A percentile compares a stretch with the other conserved stretches of the same genome.
These are phyloP conservation scores for Andrena trimmerana DNA, from an alignment of 2,888 invertebrate species.

Conservation along the genomic window DNA sequence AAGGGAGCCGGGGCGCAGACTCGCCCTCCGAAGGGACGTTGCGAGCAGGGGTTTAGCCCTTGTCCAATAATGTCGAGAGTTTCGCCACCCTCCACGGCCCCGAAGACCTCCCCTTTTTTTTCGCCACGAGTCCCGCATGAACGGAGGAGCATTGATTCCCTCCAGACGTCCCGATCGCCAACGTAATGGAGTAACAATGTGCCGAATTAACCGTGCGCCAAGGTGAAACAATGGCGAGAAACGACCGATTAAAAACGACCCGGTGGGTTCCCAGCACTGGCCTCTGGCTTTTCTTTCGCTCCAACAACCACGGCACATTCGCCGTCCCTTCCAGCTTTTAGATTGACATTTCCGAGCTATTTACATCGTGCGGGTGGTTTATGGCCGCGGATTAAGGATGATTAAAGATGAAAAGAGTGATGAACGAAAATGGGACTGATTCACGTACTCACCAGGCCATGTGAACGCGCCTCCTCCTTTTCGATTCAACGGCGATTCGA, in stretches of 20 bases:
- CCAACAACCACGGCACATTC: slow-evolving; percentile 45
- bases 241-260: slow-evolving; percentile 42
- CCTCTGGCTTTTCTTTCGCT: slow-evolving; percentile 13
- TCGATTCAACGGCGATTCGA: slow-evolving; percentile 58
- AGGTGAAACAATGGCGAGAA: slow-evolving; percentile 36
- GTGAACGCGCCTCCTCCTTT: slow-evolving; percentile 65
- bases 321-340: slow-evolving; percentile 70
- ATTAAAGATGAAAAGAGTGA: slow-evolving; percentile 74
- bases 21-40: slow-evolving; percentile 33
- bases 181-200: slow-evolving; percentile 59
- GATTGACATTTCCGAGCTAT: slow-evolving; percentile 74
- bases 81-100: slow-evolving; percentile 43
- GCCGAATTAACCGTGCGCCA: slow-evolving; percentile 43
- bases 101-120: slow-evolving; percentile 49
- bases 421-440: slow-evolving; percentile 69
- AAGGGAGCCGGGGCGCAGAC: slow-evolving; percentile 56
- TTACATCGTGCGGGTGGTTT: slow-evolving; percentile 73
- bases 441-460: slow-evolving; percentile 60
- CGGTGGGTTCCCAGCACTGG: slow-evolving; percentile 23
- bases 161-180: slow-evolving; percentile 23
- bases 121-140: slow-evolving; percentile 29
- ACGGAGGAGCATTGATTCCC: slow-evolving; percentile 29
- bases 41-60: slow-evolving; percentile 42
- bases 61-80: slow-evolving; percentile 61
- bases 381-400: slow-evolving; percentile 68